phyloP scores from a whole-genome alignment of 2,888 invertebrate genomes.

The Atethmia centrago region DNA sequence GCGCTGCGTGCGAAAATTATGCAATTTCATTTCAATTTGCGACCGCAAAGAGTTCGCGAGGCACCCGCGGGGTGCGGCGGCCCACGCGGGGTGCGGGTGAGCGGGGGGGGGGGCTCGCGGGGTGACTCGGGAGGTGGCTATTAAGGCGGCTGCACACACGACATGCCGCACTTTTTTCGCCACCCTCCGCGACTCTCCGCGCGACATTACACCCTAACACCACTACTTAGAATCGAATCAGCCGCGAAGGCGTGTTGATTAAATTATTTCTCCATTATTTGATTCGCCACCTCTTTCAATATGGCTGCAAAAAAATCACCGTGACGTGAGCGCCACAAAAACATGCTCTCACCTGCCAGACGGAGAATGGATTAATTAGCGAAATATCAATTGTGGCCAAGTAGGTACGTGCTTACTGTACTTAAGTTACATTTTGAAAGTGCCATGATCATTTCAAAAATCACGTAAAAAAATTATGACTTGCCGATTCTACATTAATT shows the following conservation, averaged over 20 bases:
- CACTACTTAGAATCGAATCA: conserved; percentile 73
- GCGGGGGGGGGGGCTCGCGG: conserved; percentile 37
- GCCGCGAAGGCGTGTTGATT: conserved; percentile 76
- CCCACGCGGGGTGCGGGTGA: no score
- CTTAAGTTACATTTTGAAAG: no score
- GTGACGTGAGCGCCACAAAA: conserved; percentile 61
- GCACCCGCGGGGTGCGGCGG: conserved; percentile 14
- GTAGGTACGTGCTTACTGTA: conserved; percentile 7
- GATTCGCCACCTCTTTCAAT: conserved; percentile 89
- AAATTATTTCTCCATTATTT: conserved; percentile 89
- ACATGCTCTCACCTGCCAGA: conserved; percentile 41
- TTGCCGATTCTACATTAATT: not conserved
- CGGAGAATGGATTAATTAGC: conserved; percentile 46
- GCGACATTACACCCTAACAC: conserved; percentile 79
- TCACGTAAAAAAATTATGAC: fast-evolving
- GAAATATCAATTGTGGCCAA: conserved; percentile 27
- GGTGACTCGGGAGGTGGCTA: conserved; percentile 69
- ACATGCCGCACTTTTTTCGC: conserved; percentile 82
- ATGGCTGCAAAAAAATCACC: conserved; percentile 84
- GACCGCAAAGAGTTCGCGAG: conserved; percentile 76
- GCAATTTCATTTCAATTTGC: conserved; percentile 88
- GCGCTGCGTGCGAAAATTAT: conserved; percentile 81
- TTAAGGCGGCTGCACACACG: conserved; percentile 85
- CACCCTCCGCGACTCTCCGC: conserved; percentile 73
- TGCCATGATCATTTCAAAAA: fast-evolving